phyloP scores from a whole-genome alignment of 1,140 invertebrate species.

The Aphis gossypii region DNA sequence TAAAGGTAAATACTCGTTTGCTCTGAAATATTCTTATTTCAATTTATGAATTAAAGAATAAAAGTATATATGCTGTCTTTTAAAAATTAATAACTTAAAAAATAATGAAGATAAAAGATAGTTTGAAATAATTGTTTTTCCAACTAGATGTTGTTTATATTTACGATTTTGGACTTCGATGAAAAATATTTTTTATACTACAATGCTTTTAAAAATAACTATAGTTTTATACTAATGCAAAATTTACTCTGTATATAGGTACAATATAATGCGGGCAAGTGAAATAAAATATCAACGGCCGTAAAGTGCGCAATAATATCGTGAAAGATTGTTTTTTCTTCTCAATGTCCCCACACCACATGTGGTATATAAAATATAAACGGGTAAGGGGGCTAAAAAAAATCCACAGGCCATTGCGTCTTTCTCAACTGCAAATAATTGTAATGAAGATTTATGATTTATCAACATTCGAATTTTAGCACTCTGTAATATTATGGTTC shows the following conservation, averaged over 20 bases:
- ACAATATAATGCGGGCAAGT: neutral
- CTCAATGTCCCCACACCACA: neutral
- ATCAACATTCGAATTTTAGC: neutral
- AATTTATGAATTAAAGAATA: too few species aligned
- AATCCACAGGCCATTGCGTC: neutral
- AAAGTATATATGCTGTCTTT: neutral
- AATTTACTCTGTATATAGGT: neutral
- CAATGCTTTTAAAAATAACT: neutral
- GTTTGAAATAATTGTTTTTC: neutral
- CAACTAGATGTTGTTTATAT: neutral
- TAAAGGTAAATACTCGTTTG: neutral
- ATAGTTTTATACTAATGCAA: neutral
- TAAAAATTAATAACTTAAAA: neutral
- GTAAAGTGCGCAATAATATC: neutral
- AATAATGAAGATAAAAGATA: neutral
- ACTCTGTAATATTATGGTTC: neutral
- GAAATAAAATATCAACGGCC: slow-evolving; percentile 1
- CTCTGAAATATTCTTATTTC: neutral
- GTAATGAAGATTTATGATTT: neutral
- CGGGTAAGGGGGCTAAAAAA: neutral
- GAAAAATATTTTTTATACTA: neutral
- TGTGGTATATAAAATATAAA: neutral
- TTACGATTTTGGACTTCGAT: neutral
- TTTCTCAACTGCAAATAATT: slow-evolving; percentile 17
- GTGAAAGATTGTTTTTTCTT: neutral